These are phyloP conservation scores for Onychomys leucogaster DNA, from an alignment of 2,797 vertebrate genomes.

Conservation along the genomic window DNA sequence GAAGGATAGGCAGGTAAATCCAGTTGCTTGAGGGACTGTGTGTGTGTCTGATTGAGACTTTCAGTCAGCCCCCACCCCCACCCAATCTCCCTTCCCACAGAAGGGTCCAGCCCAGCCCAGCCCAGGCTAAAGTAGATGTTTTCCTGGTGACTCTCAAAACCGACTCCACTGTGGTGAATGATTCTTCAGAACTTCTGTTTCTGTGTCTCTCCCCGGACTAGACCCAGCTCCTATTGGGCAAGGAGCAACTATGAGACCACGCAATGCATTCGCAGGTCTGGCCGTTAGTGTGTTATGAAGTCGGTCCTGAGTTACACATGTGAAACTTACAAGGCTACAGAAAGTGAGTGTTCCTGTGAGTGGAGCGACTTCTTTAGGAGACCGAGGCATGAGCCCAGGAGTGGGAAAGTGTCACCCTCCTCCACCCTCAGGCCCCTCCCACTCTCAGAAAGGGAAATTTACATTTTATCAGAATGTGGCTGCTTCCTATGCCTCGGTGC, in stretches of 20 bases:
- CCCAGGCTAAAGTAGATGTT: background rate
- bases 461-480: slow-evolving; percentile 39
- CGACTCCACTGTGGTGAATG: background rate
- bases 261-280: background rate
- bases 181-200: background rate
- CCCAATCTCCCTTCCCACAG: background rate
- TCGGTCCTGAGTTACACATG: background rate
- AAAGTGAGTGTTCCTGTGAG: background rate
- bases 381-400: background rate
- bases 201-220: background rate
- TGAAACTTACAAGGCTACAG: background rate
- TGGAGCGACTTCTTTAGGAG: background rate
- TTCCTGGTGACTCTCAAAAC: background rate
- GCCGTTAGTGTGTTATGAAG: background rate
- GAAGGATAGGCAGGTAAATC: no score
- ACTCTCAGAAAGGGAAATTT: slow-evolving; percentile 23
- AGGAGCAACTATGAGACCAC: background rate
- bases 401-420: background rate
- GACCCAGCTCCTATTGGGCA: background rate
- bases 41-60: background rate
- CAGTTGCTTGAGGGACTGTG: background rate
- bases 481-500: background rate
- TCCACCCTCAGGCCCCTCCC: background rate
- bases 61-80: background rate
- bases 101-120: background rate